phyloP scores from a whole-genome alignment of 1,140 invertebrate species.

The Papilio dardanus region DNA sequence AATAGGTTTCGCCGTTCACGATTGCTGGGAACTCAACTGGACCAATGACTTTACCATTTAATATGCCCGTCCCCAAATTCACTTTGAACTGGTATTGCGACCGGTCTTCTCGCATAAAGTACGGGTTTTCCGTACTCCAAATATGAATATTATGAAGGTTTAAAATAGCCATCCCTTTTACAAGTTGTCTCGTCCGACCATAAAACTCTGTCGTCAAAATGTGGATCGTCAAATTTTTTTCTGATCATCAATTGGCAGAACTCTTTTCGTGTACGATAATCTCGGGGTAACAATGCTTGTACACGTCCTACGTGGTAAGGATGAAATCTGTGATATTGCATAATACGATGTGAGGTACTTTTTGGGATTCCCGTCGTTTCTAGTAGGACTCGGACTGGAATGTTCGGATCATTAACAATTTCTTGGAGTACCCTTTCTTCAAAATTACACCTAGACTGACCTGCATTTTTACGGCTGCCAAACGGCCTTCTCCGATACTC shows the following conservation, averaged over 20 bases:
- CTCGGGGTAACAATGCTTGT: too few species aligned
- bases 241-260: too few species aligned
- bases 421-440: constrained; percentile 39
- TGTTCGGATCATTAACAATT: constrained; percentile 40
- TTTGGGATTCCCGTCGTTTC: constrained; percentile 40
- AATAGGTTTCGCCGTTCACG: constrained; percentile 48
- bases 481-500: constrained; percentile 33
- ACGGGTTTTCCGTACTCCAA: constrained; percentile 48
- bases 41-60: constrained; percentile 53
- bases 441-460: constrained; percentile 20
- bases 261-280: too few species aligned
- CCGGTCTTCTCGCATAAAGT: constrained; percentile 11
- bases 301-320: too few species aligned
- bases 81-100: constrained; percentile 19
- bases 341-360: constrained; percentile 41
- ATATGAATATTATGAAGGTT: constrained; percentile 57
- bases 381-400: constrained; percentile 44
- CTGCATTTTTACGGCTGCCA: constrained; percentile 26
- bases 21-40: constrained; percentile 50
- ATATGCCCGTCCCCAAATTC: constrained; percentile 44
- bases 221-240: constrained; percentile 15
- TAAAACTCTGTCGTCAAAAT: constrained; percentile 42
- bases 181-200: constrained; percentile 40
- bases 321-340: too few species aligned
- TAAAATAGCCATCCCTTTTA: constrained; percentile 51